Conservation (phyloP, 2,113 vertebrate genomes). For the Solea solea region DNA sequence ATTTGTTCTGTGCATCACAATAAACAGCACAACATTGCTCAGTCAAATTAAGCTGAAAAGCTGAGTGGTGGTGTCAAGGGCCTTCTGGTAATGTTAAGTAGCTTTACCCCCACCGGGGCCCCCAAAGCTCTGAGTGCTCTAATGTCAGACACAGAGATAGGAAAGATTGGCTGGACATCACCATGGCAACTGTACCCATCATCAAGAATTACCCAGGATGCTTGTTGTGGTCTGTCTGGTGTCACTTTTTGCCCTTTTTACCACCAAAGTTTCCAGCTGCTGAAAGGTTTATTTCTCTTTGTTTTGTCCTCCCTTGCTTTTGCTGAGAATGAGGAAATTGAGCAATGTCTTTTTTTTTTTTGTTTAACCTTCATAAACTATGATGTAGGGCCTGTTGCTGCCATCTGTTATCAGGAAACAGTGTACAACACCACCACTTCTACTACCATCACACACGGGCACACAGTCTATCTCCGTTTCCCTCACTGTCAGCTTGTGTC, state of each 20-base stretch:
- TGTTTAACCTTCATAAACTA: slow-evolving; percentile 57
- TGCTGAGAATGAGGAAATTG: slow-evolving; percentile 53
- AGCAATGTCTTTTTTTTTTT: slow-evolving; percentile 26
- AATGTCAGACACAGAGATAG: slow-evolving; percentile 17
- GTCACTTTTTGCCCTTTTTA: slow-evolving; percentile 5
- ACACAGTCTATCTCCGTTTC: slow-evolving; percentile 52
- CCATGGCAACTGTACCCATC: slow-evolving; percentile 32
- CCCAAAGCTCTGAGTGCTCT: slow-evolving; percentile 18
- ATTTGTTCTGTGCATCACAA: slow-evolving; percentile 27
- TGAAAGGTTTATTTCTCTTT: slow-evolving; percentile 52
- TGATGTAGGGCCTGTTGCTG: slow-evolving; percentile 23
- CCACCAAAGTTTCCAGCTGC: slow-evolving; percentile 23
- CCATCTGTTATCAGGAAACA: slow-evolving; percentile 15
- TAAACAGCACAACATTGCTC: slow-evolving; percentile 17
- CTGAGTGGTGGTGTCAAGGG: slow-evolving; percentile 21
- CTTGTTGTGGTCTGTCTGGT: not conserved
- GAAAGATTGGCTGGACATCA: slow-evolving; percentile 27
- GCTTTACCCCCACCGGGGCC: slow-evolving; percentile 13
- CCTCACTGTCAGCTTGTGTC: slow-evolving; percentile 54
- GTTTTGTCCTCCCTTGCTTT: slow-evolving; percentile 27
- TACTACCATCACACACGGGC: not conserved
- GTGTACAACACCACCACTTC: not conserved
- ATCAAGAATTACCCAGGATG: slow-evolving; percentile 31
- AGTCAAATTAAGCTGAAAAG: slow-evolving; percentile 38
- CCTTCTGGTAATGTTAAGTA: slow-evolving; percentile 42